Percentiles rank a stretch among this genome's conserved stretches.
Evolutionary conservation across 2,113 vertebrate species (phyloP).

Genomic region (Pyrgilauda ruficollis): DNA sequence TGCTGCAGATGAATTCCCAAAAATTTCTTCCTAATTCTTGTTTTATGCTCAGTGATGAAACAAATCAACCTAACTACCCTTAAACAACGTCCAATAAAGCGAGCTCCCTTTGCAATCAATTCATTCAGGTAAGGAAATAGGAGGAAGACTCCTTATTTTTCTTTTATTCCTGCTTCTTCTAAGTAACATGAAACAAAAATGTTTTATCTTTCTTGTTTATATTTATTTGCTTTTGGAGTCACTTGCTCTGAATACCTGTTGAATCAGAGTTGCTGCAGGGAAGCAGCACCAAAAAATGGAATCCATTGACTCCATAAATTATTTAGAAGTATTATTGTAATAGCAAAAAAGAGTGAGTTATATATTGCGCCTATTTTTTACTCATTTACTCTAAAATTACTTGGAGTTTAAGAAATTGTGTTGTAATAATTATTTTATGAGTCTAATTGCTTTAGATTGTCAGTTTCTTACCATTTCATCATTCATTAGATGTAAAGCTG

Average conservation of each 20-base stretch:
- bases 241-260: background rate
- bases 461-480: background rate
- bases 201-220: background rate
- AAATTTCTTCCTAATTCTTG: slow-evolving; percentile 1
- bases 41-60: slow-evolving; percentile 85
- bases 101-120: slow-evolving; percentile 89
- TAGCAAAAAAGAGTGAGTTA: background rate
- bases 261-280: background rate
- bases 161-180: background rate
- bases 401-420: background rate
- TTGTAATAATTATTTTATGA: background rate
- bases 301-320: background rate
- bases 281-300: background rate
- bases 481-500: background rate
- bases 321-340: background rate
- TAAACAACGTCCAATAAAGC: slow-evolving; percentile 89
- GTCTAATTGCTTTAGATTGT: background rate
- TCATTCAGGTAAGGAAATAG: slow-evolving; percentile 86
- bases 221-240: background rate
- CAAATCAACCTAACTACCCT: slow-evolving; percentile 91
- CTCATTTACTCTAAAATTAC: background rate
- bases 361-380: background rate
- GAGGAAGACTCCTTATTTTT: background rate
- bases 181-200: background rate
- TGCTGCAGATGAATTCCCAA: background rate